These are phyloP conservation scores for Limnodromus scolopaceus DNA, from an alignment of 2,797 vertebrate species.

Conservation along the genomic window DNA sequence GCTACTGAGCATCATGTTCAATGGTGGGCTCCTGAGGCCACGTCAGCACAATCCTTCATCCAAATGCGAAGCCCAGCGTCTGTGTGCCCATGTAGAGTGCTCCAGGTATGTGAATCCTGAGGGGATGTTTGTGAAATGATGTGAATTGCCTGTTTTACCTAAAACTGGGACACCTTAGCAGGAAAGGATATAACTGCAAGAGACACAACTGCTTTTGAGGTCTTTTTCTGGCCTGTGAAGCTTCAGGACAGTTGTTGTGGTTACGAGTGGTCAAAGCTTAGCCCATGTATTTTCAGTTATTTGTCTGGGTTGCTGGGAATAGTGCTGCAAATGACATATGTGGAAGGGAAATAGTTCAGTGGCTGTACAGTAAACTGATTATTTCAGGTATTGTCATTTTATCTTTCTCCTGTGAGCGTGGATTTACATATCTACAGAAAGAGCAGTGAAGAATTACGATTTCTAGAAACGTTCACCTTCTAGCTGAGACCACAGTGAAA, in stretches of 20 bases:
- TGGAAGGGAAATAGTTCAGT: slow-evolving; percentile 1
- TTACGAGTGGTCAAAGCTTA: background rate
- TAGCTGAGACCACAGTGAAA: background rate
- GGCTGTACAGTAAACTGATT: background rate
- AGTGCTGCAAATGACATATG: accelerated
- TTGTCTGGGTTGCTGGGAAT: background rate
- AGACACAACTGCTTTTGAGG: background rate
- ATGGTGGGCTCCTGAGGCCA: background rate
- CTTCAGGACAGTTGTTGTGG: background rate
- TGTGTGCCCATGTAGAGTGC: background rate
- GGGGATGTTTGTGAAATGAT: background rate
- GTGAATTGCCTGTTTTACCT: background rate
- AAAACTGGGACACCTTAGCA: background rate
- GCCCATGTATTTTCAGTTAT: background rate
- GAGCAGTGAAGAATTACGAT: background rate
- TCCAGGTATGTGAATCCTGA: accelerated
- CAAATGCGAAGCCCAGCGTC: accelerated
- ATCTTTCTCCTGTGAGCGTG: background rate
- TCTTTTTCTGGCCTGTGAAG: background rate
- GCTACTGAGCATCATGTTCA: background rate
- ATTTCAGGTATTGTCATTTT: slow-evolving; percentile 26
- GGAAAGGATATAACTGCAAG: background rate
- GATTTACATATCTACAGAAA: slow-evolving; percentile 30
- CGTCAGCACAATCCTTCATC: background rate
- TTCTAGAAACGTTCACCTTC: background rate